Evolutionary conservation across 1,140 invertebrate genomes (phyloP), one percentile per base, ranked within the genome.

Genomic region (Cydia strobilella): DNA sequence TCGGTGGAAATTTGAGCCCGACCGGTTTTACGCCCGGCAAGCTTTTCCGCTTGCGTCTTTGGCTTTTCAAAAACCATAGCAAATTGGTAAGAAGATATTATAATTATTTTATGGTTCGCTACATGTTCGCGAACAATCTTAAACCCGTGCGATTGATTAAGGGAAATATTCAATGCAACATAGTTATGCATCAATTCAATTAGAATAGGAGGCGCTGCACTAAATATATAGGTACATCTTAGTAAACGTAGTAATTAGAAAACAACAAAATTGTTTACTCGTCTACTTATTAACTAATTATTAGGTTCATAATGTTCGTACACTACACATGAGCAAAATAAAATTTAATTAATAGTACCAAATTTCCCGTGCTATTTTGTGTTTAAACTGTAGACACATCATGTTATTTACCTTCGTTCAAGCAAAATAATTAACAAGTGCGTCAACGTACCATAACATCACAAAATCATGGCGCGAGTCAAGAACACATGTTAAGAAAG

Each of bases 401-500:
- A 39, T 39, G 35, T 9, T 39, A 39, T 23, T 59, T 59, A 20
- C 54, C 54, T 59, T 7, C 10, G 9, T 59, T 23, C 20, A 59
- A 59, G 9, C 54, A 23, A 1, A 65, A 31, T 63, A 63, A 23
- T n/a, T 65, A 35, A 35, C 89, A 89, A 84, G 84, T 82, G 82
- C 86, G 82, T 80, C 80, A 62, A 31, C 27, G 42, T 45, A 51
- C 72, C 51, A 74, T 71, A 77, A 66, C 20, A 73, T 75, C 45
- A 82, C 80, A 82, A 86, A 90, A 87, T 87, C 87, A 87, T 78
- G 79, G 84, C 82, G 74, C 79, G 77, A 89, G 86, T 92, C 90
- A 89, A 81, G 81, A 90, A 84, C 90, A 92, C 78, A 83, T 90
- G 90, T 87, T 84, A 84, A 88, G 86, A 88, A 90, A 92, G 82